phyloP scores from a whole-genome alignment of 2,113 vertebrate species.

The Fukomys damarensis region DNA sequence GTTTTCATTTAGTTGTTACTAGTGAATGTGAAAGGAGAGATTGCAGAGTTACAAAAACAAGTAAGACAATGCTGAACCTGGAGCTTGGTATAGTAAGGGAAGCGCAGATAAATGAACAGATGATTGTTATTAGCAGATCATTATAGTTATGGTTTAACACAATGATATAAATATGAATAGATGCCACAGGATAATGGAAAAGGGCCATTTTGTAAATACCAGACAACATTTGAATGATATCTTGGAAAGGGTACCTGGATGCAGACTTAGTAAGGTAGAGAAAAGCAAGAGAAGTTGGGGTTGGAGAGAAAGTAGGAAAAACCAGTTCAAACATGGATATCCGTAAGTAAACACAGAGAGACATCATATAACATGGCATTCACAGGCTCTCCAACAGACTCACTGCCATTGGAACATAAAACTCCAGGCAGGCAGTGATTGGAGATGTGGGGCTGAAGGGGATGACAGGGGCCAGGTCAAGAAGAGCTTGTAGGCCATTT shows the following conservation, averaged over 20 bases:
- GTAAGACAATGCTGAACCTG: background rate
- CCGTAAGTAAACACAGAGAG: background rate
- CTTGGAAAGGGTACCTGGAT: background rate
- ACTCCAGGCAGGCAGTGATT: background rate
- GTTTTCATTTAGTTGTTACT: background rate
- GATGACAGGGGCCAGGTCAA: background rate
- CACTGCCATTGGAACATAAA: background rate
- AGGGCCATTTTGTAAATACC: background rate
- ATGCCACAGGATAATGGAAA: background rate
- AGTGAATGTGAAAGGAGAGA: background rate
- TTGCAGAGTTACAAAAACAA: background rate
- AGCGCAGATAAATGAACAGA: background rate
- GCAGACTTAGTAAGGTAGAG: background rate
- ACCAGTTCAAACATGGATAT: background rate
- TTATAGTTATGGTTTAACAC: background rate
- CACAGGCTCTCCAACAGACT: background rate
- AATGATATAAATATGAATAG: background rate
- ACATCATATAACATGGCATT: accelerated
- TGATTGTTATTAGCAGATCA: slow-evolving; percentile 12
- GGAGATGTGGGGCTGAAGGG: background rate
- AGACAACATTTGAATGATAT: background rate
- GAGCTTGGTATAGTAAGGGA: background rate
- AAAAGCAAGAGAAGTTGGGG: background rate
- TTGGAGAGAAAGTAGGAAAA: background rate
- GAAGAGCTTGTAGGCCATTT: background rate